A percentile compares a stretch with the other conserved stretches of the same genome.
Conservation (phyloP, 2,113 vertebrate genomes). For the Cairina moschata region DNA sequence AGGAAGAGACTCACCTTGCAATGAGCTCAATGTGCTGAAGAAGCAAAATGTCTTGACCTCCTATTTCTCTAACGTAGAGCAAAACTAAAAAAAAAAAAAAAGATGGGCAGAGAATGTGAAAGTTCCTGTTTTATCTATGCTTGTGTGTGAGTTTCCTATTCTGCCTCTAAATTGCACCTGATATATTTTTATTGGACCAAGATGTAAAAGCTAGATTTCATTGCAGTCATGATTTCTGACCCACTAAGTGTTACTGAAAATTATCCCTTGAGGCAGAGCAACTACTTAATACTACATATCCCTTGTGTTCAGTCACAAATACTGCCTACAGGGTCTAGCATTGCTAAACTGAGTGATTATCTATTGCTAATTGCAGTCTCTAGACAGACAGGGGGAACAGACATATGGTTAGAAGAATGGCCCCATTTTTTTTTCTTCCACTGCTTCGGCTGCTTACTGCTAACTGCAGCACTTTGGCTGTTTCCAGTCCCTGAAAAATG, state of each 20-base stretch:
- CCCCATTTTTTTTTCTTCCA: background rate
- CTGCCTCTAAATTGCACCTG: constrained; percentile 33
- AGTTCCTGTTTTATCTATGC: background rate
- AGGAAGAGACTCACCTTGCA: background rate
- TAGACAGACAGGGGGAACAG: constrained; percentile 31
- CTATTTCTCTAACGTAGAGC: background rate
- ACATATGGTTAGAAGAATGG: constrained; percentile 24
- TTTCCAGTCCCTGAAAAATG: constrained; percentile 35
- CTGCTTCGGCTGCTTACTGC: constrained; percentile 32
- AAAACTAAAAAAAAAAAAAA: background rate
- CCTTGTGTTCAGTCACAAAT: constrained; percentile 22
- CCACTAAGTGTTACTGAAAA: constrained; percentile 24
- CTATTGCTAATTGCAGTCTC: constrained; percentile 41
- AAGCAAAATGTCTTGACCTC: background rate
- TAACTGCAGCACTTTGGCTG: background rate
- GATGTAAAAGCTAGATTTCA: constrained; percentile 7
- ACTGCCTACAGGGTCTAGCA: constrained; percentile 19
- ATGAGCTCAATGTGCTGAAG: background rate
- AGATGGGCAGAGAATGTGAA: background rate
- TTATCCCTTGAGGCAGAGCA: constrained; percentile 31
- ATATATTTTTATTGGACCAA: constrained; percentile 35
- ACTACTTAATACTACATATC: constrained; percentile 14
- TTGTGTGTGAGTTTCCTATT: background rate
- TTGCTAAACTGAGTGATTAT: constrained; percentile 51
- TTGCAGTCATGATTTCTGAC: constrained; percentile 43